Evolutionary conservation across 2,888 invertebrate genomes (phyloP), one percentile per base, ranked within the genome.

Genomic region (Cecidostiba fungosa): DNA sequence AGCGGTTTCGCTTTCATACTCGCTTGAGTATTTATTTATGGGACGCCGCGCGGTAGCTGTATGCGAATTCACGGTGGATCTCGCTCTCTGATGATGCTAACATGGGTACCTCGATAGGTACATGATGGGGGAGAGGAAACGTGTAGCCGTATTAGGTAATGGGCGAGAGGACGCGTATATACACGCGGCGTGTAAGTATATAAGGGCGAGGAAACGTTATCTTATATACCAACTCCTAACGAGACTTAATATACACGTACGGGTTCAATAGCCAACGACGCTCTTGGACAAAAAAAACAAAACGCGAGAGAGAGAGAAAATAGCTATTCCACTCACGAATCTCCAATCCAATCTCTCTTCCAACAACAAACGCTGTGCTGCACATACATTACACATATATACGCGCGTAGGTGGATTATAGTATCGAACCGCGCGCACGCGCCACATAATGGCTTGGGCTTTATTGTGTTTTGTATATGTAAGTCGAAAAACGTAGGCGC

Each of bases 291-390:
- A 32, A 3, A 69, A 16, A 69, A 19, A 36, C 4, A 70, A 70
- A 70, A 39, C 12, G 73, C 16, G 39, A 32, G 73, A 66, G 39
- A 72, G 39, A 32, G 73, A 66, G 39, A 72, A 78, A 80, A 72
- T n/a, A 70, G 50, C 6, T 14, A 84, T 84, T 84, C 84, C 54
- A 80, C 69, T 80, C 84, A 80, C 84, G 84, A 84, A 23, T 76
- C 59, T 36, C 72, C 72, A 39, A 70, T 70, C 70, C 23, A 23
- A 77, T 84, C 59, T 83, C 23, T 43, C 26, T 29, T 14, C n/a
- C 54, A 50, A 16, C 19, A 50, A n/a, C n/a, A 6, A 8, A 8
- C 19, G 16, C 50, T 1, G 47, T 5, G 16, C 47, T 47, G 14
- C 47, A 5, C 47, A 16, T 16, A 5, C 47, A 47, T 1, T 23